A percentile compares a stretch with the other conserved stretches of the same genome.
phyloP scores from a whole-genome alignment of 2,888 invertebrate genomes.

The Arrhopalites spinosus region DNA sequence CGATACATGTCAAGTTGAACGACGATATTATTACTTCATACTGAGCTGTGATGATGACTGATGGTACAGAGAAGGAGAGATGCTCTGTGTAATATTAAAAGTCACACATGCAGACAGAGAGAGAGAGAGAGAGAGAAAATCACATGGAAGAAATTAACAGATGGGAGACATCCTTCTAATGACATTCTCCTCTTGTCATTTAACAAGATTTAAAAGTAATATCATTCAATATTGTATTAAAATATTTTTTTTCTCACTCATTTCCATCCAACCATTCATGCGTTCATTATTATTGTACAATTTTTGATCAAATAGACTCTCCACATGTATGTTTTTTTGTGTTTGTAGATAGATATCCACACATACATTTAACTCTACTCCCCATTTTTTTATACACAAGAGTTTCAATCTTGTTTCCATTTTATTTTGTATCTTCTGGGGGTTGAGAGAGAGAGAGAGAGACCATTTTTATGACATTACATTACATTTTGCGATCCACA shows the following conservation, averaged over 20 bases:
- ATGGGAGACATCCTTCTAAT: slow-evolving; percentile 34
- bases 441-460: too few species aligned
- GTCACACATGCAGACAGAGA: slow-evolving; percentile 7
- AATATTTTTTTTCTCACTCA: slow-evolving; percentile 15
- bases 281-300: too few species aligned
- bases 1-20: slow-evolving; percentile 1
- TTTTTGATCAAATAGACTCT: too few species aligned
- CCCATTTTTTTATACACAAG: too few species aligned
- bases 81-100: slow-evolving; percentile 29
- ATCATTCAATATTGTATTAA: slow-evolving; percentile 40
- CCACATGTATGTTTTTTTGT: too few species aligned
- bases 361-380: too few species aligned
- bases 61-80: slow-evolving; percentile 22
- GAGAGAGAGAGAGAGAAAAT: slow-evolving; percentile 24
- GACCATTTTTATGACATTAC: too few species aligned
- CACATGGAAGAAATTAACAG: slow-evolving; percentile 34
- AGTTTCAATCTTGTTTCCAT: too few species aligned
- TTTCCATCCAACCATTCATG: not conserved
- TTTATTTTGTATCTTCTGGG: too few species aligned
- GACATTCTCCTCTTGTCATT: slow-evolving; percentile 41
- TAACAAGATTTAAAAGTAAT: slow-evolving; percentile 55
- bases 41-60: slow-evolving; percentile 32
- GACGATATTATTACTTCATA: slow-evolving; percentile 36
- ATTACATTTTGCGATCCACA: too few species aligned
- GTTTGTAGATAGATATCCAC: too few species aligned